Evolutionary conservation across 2,797 vertebrate species (phyloP).

Genomic region (Characodon lateralis): DNA sequence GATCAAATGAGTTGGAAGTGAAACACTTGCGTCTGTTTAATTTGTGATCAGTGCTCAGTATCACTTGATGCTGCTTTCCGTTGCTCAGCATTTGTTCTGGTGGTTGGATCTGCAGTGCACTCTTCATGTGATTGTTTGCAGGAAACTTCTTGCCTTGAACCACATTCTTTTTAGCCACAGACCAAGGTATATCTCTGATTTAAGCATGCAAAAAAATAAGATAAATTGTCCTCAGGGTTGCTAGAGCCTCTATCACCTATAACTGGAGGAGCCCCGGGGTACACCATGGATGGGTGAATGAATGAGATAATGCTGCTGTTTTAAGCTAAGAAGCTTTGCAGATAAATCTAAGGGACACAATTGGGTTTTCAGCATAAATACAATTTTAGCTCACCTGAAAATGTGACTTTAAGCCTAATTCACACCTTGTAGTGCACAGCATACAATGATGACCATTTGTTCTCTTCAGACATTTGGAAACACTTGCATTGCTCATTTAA

Average conservation of each 20-base stretch:
- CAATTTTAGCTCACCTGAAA: not conserved
- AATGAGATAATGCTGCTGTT: not conserved
- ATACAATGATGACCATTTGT: not conserved
- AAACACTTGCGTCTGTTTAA: not conserved
- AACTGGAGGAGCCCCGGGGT: not conserved
- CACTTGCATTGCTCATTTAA: not conserved
- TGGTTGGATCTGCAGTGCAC: not conserved
- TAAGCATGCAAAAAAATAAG: not conserved
- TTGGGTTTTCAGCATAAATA: not conserved
- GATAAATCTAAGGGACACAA: not conserved
- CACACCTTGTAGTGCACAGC: not conserved
- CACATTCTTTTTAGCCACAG: not conserved
- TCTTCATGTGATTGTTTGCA: not conserved
- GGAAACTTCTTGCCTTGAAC: not conserved
- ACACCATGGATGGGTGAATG: not conserved
- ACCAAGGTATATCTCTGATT: not conserved
- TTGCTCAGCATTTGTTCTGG: not conserved
- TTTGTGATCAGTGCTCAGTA: not conserved
- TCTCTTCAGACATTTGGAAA: not conserved
- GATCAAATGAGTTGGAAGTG: not conserved
- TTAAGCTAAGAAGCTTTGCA: not conserved
- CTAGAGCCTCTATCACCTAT: not conserved
- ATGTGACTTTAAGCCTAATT: not conserved
- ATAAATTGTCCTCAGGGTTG: not conserved
- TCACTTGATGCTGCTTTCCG: not conserved